Evolutionary conservation across 1,140 invertebrate species (phyloP).

Genomic region (Heterodera carotae): DNA sequence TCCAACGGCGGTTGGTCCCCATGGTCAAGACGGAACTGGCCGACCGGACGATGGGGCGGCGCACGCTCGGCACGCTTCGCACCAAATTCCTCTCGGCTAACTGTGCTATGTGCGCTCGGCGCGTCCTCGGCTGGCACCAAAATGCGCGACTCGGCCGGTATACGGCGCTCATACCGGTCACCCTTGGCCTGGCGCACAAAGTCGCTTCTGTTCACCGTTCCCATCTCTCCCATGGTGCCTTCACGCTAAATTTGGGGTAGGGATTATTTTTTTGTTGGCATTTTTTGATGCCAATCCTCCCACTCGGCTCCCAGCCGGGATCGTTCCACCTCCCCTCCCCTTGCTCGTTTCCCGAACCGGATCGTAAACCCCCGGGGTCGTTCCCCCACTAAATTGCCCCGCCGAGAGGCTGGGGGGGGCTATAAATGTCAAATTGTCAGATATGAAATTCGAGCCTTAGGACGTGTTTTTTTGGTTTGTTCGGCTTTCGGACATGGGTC

Average conservation of each 20-base stretch:
- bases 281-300: not conserved
- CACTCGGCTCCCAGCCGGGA: no score
- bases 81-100: not conserved
- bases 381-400: no score
- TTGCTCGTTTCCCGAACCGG: no score
- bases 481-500: no score
- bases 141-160: conserved; percentile 20
- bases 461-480: no score
- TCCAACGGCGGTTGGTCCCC: not conserved
- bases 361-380: no score
- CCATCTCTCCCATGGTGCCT: conserved; percentile 10
- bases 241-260: not conserved
- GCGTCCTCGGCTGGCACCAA: conserved; percentile 18
- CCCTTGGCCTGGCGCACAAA: conserved; percentile 8
- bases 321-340: no score
- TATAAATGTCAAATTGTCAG: no score
- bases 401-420: no score
- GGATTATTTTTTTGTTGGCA: not conserved
- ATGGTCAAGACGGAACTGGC: not conserved
- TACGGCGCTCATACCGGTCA: conserved; percentile 17
- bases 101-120: conserved; percentile 1
- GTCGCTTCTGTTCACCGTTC: conserved; percentile 18
- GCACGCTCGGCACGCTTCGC: conserved; percentile 6
- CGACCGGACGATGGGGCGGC: not conserved
- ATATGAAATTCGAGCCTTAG: no score